These are phyloP conservation scores for Mastigias papua DNA, from an alignment of 30 jellyfish, hydroid and myxozoan genomes.

Conservation along the genomic window DNA sequence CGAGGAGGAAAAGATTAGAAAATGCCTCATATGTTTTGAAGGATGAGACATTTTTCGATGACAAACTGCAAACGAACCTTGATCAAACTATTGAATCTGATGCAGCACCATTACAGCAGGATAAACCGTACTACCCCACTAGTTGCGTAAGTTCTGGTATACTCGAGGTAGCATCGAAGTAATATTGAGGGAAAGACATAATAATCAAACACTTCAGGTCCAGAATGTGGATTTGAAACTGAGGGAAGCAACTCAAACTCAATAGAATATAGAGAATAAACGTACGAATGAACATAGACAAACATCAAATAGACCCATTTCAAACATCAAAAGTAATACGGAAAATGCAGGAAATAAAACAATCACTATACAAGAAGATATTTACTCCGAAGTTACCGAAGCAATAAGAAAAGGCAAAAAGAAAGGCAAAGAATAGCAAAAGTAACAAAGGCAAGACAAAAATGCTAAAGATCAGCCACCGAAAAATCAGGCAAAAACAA, in stretches of 20 bases:
- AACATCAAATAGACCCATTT: neutral
- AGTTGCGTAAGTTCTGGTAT: neutral
- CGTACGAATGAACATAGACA: neutral
- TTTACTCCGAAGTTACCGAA: neutral
- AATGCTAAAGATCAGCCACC: neutral
- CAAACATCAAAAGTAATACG: neutral
- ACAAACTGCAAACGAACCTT: neutral
- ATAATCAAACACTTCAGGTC: neutral
- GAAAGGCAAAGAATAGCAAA: neutral
- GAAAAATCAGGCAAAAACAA: neutral
- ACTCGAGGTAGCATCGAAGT: neutral
- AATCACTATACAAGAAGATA: neutral
- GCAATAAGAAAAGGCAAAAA: neutral
- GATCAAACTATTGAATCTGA: neutral
- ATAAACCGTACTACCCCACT: neutral
- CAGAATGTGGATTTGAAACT: neutral
- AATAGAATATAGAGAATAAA: neutral
- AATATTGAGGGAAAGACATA: neutral
- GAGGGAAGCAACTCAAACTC: neutral
- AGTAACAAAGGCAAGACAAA: neutral
- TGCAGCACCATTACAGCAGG: neutral
- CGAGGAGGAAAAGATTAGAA: neutral
- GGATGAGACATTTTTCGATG: neutral
- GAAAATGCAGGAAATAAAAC: neutral
- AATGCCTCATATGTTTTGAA: neutral